phyloP scores from a whole-genome alignment of 2,888 invertebrate genomes.

The Bhutanitis thaidina region DNA sequence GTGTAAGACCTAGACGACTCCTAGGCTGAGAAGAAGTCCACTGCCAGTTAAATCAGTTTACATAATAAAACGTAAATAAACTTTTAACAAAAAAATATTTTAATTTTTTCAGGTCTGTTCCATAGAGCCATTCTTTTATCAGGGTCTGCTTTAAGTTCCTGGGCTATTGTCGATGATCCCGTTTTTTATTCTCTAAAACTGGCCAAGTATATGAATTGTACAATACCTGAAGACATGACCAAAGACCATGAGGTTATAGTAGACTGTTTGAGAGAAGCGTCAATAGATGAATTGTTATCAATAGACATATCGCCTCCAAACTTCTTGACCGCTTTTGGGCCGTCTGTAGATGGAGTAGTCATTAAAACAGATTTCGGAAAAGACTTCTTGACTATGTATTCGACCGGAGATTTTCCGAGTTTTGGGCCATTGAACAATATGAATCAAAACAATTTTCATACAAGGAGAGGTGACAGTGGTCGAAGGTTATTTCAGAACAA shows the following conservation, averaged over 20 bases:
- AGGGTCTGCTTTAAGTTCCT: slow-evolving; percentile 92
- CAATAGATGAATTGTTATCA: slow-evolving; percentile 85
- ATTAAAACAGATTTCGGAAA: slow-evolving; percentile 93
- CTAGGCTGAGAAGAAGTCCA: no score
- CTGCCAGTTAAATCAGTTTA: no score
- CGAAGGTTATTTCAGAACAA: slow-evolving; percentile 81
- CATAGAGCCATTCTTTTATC: slow-evolving; percentile 92
- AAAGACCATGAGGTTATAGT: slow-evolving; percentile 91
- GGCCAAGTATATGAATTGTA: slow-evolving; percentile 90
- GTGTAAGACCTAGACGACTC: no score
- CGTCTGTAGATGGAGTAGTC: slow-evolving; percentile 96
- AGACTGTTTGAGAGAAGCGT: slow-evolving; percentile 88
- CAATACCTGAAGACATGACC: slow-evolving; percentile 88
- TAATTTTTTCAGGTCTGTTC: slow-evolving; percentile 83
- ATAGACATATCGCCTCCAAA: slow-evolving; percentile 89
- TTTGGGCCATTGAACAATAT: slow-evolving; percentile 80
- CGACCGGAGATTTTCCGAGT: slow-evolving; percentile 82
- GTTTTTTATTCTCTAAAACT: slow-evolving; percentile 89
- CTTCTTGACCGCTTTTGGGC: slow-evolving; percentile 93
- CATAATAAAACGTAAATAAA: no score
- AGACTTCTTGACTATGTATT: slow-evolving; percentile 86
- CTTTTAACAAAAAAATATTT: no score
- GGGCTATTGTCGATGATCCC: slow-evolving; percentile 94
- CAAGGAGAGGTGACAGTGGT: slow-evolving; percentile 82
- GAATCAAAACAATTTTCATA: slow-evolving; percentile 78